Evolutionary conservation across 2,113 vertebrate genomes (phyloP), one percentile per base, ranked within the genome.

Genomic region (Emydocephalus ijimae): DNA sequence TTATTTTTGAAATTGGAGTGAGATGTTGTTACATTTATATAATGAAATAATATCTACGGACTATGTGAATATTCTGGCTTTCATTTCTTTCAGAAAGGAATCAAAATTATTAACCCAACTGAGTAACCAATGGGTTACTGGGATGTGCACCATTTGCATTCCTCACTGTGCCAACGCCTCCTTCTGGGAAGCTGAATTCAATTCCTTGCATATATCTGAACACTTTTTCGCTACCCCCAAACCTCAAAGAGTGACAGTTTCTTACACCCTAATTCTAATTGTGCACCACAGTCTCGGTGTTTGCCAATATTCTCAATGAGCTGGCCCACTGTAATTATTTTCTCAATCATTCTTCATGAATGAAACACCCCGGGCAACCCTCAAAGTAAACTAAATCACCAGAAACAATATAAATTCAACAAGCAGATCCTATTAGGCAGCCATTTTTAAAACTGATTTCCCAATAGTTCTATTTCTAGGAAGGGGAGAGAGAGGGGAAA

Each of bases 371-470:
- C 92, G 95, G 96, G 96, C 96, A 96, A 96, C 92, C 94, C 89
- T 97, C 96, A 97, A 97, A 95, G 85, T 96, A 95, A 8, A 10
- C 95, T 97, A 97, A 96, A 97, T 97, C 96, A 96, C 93, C 94
- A 92, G 95, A 97, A 97, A 97, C 92, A 96, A 90, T 88, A 96
- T 94, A 95, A 95, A 93, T 95, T 96, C 96, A 95, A 97, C 96
- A 96, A 24, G 74, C 93, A 91, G 89, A 96, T 94, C 95, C 64
- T 96, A 96, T 97, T 97, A 97, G 95, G 93, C 91, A 92, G 43
- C 64, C 95, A 95, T 96, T 95, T 96, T 93, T 92, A 93, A 91
- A 95, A 91, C 94, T 97, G 91, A 95, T 96, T 96, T 97, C 50
- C 93, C 93, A 95, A 88, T 95, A 96, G 93, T 96, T 97, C 94